Conservation (phyloP, 2,888 invertebrate species). For the Oligia fasciuncula region DNA sequence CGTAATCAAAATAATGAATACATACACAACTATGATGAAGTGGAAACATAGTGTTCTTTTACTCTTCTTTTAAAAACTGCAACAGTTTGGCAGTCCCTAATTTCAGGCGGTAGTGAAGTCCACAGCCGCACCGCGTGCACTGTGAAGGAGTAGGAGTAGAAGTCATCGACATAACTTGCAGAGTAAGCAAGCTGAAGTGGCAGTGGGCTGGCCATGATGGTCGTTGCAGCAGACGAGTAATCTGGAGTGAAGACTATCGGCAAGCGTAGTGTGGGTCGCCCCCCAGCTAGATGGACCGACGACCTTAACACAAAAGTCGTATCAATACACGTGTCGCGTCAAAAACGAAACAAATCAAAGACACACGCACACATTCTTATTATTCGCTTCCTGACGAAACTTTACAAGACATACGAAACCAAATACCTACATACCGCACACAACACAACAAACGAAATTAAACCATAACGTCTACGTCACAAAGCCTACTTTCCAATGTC, state of each 20-base stretch:
- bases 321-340: background rate
- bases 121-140: too few relatives aligned
- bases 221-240: too few relatives aligned
- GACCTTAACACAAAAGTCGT: background rate
- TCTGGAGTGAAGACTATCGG: too few relatives aligned
- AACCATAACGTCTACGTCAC: background rate
- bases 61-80: too few relatives aligned
- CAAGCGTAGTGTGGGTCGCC: too few relatives aligned
- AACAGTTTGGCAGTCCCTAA: too few relatives aligned
- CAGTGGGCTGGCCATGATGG: background rate
- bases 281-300: background rate
- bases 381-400: constrained; percentile 30
- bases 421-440: background rate
- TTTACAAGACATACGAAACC: constrained; percentile 33
- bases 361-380: constrained; percentile 16
- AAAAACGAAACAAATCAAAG: constrained; percentile 2
- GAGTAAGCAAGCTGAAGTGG: background rate
- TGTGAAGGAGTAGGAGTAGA: too few relatives aligned
- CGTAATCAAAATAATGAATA: too few relatives aligned
- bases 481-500: constrained; percentile 22
- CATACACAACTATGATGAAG: too few relatives aligned
- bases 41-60: too few relatives aligned
- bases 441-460: background rate
- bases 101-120: too few relatives aligned
- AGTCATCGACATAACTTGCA: background rate